Evolutionary conservation across 1,140 invertebrate species (phyloP).

Genomic region (Leptinotarsa undecemlineata): DNA sequence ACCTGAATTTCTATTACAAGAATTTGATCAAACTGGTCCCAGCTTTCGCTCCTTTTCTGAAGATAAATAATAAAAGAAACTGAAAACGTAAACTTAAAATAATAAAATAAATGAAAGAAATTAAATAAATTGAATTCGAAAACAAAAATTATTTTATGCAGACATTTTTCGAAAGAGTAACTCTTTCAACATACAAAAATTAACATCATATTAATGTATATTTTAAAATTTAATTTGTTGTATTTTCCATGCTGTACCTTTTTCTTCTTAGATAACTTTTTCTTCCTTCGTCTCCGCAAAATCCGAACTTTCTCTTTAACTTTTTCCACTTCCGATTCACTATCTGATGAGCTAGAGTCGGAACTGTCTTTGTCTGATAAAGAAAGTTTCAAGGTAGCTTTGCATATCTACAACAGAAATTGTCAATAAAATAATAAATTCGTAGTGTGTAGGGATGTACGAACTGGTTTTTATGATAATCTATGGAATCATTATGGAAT

Average conservation of each 20-base stretch:
- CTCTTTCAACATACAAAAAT: too few species aligned
- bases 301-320: slow-evolving; percentile 27
- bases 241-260: slow-evolving; percentile 9
- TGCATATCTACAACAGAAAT: slow-evolving; percentile 46
- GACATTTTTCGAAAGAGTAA: background rate
- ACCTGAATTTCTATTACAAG: slow-evolving; percentile 22
- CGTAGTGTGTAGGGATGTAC: too few species aligned
- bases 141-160: background rate
- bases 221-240: too few species aligned
- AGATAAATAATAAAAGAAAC: slow-evolving; percentile 18
- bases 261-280: slow-evolving; percentile 35
- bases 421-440: background rate
- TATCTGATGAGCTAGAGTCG: slow-evolving; percentile 41
- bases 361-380: slow-evolving; percentile 43
- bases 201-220: too few species aligned
- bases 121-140: background rate
- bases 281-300: slow-evolving; percentile 35
- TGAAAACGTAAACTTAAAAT: background rate
- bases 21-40: slow-evolving; percentile 4
- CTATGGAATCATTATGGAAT: too few species aligned
- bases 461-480: background rate
- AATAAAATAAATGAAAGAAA: background rate
- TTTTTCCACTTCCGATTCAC: slow-evolving; percentile 39
- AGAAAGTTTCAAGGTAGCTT: slow-evolving; percentile 47
- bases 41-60: slow-evolving; percentile 14